Percentiles rank a stretch among this genome's conserved stretches.
phyloP scores from a whole-genome alignment of 2,888 invertebrate genomes.

The Argyresthia albistria region DNA sequence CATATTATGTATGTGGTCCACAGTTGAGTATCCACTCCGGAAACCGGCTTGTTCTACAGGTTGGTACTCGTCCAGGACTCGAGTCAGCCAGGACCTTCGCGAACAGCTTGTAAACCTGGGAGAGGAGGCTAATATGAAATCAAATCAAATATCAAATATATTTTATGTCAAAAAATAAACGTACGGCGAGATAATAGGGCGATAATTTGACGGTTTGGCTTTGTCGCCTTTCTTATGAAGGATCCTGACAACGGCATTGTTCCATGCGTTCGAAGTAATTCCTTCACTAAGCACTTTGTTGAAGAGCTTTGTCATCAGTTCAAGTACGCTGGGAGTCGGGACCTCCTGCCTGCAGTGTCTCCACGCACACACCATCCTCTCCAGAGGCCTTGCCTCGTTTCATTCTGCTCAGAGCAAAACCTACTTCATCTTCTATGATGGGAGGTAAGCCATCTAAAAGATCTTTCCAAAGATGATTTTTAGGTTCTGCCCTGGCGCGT shows the following conservation, averaged over 20 bases:
- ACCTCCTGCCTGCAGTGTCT: not conserved
- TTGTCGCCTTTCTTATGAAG: not conserved
- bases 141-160: too few relatives aligned
- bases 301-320: not conserved
- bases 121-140: not conserved
- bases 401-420: not conserved
- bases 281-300: not conserved
- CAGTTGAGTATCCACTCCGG: constrained; percentile 10
- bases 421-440: not conserved
- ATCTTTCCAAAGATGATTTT: not conserved
- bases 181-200: too few relatives aligned
- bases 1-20: constrained; percentile 15
- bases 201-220: not conserved
- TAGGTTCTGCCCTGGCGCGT: not conserved
- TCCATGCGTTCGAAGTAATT: not conserved
- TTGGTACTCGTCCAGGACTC: constrained; percentile 33
- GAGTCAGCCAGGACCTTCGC: constrained; percentile 10
- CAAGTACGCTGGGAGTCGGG: not conserved
- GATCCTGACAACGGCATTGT: not conserved
- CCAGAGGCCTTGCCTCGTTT: not conserved
- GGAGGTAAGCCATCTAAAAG: not conserved
- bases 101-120: not conserved
- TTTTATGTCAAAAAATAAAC: too few relatives aligned
- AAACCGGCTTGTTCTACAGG: constrained; percentile 17
- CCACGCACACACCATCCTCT: not conserved